Percentiles rank a stretch among this genome's conserved stretches.
phyloP scores from a whole-genome alignment of 2,888 invertebrate genomes.

The Lagria hirta region DNA sequence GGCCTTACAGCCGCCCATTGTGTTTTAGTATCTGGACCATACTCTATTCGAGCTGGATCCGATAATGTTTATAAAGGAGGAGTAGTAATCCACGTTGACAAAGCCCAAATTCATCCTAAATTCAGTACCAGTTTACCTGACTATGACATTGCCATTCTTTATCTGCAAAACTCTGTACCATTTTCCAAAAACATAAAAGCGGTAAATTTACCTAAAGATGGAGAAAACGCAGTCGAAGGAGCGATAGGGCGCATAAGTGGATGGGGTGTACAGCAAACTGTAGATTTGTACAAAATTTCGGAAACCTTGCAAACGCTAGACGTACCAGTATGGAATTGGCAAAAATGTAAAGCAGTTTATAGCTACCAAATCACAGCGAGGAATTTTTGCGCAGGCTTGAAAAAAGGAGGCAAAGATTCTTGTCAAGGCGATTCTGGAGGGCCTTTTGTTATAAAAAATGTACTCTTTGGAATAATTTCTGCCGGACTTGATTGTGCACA shows the following conservation, averaged over 20 bases:
- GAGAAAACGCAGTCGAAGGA: neutral
- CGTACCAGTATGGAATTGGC: constrained; percentile 3
- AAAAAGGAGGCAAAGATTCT: constrained; percentile 12
- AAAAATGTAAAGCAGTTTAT: constrained; percentile 9
- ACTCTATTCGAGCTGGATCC: constrained; percentile 14
- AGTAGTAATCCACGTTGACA: constrained; percentile 5
- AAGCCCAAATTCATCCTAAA: constrained; percentile 12
- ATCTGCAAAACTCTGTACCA: neutral
- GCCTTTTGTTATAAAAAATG: constrained; percentile 8
- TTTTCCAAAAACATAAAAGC: constrained; percentile 8
- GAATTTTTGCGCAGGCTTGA: constrained; percentile 20
- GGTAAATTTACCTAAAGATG: constrained; percentile 2
- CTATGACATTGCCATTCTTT: constrained; percentile 15
- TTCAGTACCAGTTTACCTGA: constrained; percentile 3
- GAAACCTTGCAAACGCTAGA: constrained; percentile 6
- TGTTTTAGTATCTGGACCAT: constrained; percentile 7
- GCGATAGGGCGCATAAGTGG: constrained; percentile 17
- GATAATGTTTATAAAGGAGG: constrained; percentile 1
- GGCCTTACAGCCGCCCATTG: constrained; percentile 22
- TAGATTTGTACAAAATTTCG: neutral
- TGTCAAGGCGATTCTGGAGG: constrained; percentile 24
- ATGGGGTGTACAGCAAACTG: constrained; percentile 8
- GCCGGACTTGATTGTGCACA: constrained; percentile 15
- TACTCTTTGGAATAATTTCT: constrained; percentile 20
- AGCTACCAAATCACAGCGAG: constrained; percentile 3